Conservation (phyloP, 1,140 invertebrate species). For the Temnothorax longispinosus region DNA sequence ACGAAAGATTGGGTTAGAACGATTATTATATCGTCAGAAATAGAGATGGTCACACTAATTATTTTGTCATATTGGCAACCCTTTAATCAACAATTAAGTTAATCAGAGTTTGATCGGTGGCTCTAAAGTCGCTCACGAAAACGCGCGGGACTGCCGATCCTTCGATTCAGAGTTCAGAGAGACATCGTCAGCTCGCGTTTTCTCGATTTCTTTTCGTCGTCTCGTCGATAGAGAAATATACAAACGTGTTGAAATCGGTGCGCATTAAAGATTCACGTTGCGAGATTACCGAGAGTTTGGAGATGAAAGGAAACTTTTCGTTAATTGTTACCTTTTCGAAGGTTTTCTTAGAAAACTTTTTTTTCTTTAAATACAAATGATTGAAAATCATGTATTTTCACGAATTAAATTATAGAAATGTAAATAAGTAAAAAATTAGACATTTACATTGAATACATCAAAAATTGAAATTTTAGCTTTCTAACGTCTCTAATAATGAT, state of each 20-base stretch:
- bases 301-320: neutral
- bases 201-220: neutral
- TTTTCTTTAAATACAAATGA: neutral
- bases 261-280: neutral
- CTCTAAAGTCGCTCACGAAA: neutral
- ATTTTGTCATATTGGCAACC: no score
- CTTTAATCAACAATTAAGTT: no score
- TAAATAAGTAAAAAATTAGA: neutral
- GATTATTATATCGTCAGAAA: no score
- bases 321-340: neutral
- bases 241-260: neutral
- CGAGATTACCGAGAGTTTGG: neutral
- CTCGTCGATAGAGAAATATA: neutral
- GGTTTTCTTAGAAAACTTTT: neutral
- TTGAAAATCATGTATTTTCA: neutral
- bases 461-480: neutral
- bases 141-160: neutral
- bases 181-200: neutral
- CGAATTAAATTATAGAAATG: neutral
- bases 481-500: neutral
- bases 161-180: neutral
- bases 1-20: no score
- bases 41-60: no score
- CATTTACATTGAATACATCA: neutral
- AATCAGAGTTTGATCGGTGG: no score